Evolutionary conservation across 2,797 vertebrate genomes (phyloP).

Genomic region (Allobates femoralis): DNA sequence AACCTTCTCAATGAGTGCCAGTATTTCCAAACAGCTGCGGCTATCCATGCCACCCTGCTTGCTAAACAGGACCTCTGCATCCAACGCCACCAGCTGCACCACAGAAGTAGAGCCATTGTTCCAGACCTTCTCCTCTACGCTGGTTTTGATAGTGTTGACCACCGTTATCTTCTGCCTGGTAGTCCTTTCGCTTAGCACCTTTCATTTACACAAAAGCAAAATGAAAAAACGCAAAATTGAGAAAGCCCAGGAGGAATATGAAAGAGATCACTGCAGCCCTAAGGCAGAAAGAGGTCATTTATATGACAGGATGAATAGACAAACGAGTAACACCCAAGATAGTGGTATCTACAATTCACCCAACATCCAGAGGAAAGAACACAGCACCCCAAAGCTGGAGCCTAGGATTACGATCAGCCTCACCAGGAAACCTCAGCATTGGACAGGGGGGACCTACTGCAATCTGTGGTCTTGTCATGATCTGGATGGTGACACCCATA

Average conservation of each 20-base stretch:
- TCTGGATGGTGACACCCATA: slow-evolving; percentile 71
- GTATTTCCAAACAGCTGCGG: slow-evolving; percentile 83
- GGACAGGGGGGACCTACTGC: slow-evolving; percentile 77
- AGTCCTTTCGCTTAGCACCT: slow-evolving; percentile 92
- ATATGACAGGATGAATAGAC: slow-evolving; percentile 65
- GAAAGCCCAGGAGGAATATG: slow-evolving; percentile 95
- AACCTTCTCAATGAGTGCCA: slow-evolving; percentile 85
- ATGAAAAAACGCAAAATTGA: slow-evolving; percentile 95
- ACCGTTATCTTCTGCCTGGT: slow-evolving; percentile 90
- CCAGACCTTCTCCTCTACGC: slow-evolving; percentile 91
- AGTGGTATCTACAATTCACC: slow-evolving; percentile 67
- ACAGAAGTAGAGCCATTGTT: slow-evolving; percentile 87
- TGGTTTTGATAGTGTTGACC: slow-evolving; percentile 92
- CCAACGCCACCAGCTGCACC: slow-evolving; percentile 81
- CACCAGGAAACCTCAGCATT: slow-evolving; percentile 71
- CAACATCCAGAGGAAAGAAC: slow-evolving; percentile 66
- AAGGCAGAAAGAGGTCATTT: slow-evolving; percentile 59
- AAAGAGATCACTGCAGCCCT: slow-evolving; percentile 88
- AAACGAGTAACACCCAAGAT: slow-evolving; percentile 76
- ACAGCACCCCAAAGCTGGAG: slow-evolving; percentile 58
- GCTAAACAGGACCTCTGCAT: slow-evolving; percentile 80
- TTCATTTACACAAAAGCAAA: slow-evolving; percentile 94
- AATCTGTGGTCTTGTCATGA: slow-evolving; percentile 84
- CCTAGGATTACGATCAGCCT: slow-evolving; percentile 68
- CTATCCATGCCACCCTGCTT: slow-evolving; percentile 83